These are phyloP conservation scores for Philhelius pedissequus DNA, from an alignment of 2,888 invertebrate species.

Conservation along the genomic window DNA sequence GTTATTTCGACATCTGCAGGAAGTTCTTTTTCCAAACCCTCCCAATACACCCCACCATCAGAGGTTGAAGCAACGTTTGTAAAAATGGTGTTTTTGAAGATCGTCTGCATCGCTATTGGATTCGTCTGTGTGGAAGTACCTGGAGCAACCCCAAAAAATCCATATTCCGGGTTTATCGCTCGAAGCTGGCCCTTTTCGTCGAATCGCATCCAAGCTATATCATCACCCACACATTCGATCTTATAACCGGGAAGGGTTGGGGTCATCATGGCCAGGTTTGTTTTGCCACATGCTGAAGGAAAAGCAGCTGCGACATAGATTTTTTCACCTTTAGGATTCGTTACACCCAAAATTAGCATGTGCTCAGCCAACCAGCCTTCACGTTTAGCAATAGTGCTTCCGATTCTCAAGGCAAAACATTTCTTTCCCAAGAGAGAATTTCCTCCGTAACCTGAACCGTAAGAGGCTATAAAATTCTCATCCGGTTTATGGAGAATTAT, in stretches of 20 bases:
- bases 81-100: slow-evolving; percentile 95
- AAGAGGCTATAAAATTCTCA: slow-evolving; percentile 78
- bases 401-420: slow-evolving; percentile 97
- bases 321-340: slow-evolving; percentile 92
- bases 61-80: slow-evolving; percentile 97
- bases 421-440: slow-evolving; percentile 98
- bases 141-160: slow-evolving; percentile 99
- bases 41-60: slow-evolving; percentile 99
- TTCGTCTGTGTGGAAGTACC: slow-evolving; percentile 94
- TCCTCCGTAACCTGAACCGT: slow-evolving; percentile 98
- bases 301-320: slow-evolving; percentile 98
- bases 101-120: slow-evolving; percentile 97
- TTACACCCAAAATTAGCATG: slow-evolving; percentile 98
- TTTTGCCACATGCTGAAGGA: slow-evolving; percentile 99
- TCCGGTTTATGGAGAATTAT: slow-evolving; percentile 90
- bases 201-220: slow-evolving; percentile 99
- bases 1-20: slow-evolving; percentile 81
- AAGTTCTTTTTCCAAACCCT: slow-evolving; percentile 92
- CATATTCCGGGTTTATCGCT: slow-evolving; percentile 99
- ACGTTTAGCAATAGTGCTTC: slow-evolving; percentile 93
- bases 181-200: slow-evolving; percentile 90
- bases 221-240: slow-evolving; percentile 96
- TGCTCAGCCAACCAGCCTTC: slow-evolving; percentile 99
- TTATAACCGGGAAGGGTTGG: slow-evolving; percentile 96
- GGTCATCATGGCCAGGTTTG: slow-evolving; percentile 99